These are phyloP conservation scores for Rhinolophus ferrumequinum DNA, from an alignment of 2,113 vertebrate genomes.

Conservation along the genomic window DNA sequence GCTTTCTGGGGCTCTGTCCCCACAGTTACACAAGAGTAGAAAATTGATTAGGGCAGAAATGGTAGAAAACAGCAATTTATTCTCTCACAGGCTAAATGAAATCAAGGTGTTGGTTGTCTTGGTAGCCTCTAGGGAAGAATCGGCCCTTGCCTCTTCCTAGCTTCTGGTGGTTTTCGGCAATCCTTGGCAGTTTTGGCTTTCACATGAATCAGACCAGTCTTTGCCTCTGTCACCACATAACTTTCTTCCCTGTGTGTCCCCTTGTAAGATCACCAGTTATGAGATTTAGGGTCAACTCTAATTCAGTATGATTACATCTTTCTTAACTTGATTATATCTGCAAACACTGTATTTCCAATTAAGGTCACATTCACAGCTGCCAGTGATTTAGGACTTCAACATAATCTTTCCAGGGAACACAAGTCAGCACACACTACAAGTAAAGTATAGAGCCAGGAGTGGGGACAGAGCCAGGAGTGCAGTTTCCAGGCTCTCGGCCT, in stretches of 20 bases:
- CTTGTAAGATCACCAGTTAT: background rate
- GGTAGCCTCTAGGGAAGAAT: no score
- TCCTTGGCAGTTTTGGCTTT: background rate
- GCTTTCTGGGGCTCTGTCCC: no score
- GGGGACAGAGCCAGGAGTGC: no score
- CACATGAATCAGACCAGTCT: background rate
- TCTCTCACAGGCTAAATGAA: background rate
- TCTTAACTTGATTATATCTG: background rate
- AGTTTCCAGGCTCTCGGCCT: no score
- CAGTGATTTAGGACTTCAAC: background rate
- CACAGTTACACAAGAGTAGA: background rate
- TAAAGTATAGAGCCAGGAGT: background rate
- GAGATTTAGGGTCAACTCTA: background rate
- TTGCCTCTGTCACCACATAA: background rate
- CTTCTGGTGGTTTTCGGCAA: fast-evolving
- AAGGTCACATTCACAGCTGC: background rate
- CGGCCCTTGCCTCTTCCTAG: background rate
- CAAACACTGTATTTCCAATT: background rate
- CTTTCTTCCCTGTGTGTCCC: background rate
- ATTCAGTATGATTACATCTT: background rate
- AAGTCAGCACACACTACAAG: background rate
- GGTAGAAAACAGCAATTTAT: background rate
- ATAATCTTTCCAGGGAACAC: background rate
- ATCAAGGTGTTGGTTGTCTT: background rate
- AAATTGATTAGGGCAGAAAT: background rate